These are phyloP conservation scores for Esox lucius DNA, from an alignment of 2,797 vertebrate species.

Conservation along the genomic window DNA sequence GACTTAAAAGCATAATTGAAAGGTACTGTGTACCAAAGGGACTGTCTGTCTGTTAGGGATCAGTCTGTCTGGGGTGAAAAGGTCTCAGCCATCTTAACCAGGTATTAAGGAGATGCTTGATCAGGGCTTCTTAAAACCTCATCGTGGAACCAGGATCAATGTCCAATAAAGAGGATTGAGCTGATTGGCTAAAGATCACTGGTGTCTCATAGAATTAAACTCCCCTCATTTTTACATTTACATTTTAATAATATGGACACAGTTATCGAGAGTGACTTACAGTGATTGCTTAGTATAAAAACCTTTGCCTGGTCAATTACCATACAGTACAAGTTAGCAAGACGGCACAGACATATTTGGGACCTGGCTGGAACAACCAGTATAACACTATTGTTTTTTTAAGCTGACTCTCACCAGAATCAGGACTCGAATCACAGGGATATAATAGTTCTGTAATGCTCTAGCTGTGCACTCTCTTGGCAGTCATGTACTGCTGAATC, in stretches of 20 bases:
- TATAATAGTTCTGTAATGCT: background rate
- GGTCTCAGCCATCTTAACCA: conserved; percentile 19
- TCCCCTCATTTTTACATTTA: background rate
- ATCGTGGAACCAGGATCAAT: conserved; percentile 71
- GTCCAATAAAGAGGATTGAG: conserved; percentile 57
- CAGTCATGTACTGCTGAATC: background rate
- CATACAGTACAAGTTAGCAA: background rate
- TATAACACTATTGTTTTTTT: background rate
- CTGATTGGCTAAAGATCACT: conserved; percentile 65
- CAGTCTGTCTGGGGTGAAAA: conserved; percentile 54
- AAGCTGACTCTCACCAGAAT: background rate
- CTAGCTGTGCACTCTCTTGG: background rate
- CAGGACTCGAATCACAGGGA: background rate
- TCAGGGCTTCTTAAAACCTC: conserved; percentile 69
- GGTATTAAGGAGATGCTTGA: conserved; percentile 69
- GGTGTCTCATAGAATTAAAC: conserved; percentile 48
- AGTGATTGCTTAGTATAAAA: background rate
- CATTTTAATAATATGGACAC: no score
- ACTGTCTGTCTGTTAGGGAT: conserved; percentile 50
- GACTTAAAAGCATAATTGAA: background rate
- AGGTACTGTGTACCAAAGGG: conserved; percentile 35
- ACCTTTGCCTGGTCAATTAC: background rate
- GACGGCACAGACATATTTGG: background rate
- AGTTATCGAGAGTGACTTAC: no score
- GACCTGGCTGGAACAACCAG: background rate